Base-by-base conservation (phyloP, 1,140 invertebrate genomes). In the Drosophila leontia region DNA sequence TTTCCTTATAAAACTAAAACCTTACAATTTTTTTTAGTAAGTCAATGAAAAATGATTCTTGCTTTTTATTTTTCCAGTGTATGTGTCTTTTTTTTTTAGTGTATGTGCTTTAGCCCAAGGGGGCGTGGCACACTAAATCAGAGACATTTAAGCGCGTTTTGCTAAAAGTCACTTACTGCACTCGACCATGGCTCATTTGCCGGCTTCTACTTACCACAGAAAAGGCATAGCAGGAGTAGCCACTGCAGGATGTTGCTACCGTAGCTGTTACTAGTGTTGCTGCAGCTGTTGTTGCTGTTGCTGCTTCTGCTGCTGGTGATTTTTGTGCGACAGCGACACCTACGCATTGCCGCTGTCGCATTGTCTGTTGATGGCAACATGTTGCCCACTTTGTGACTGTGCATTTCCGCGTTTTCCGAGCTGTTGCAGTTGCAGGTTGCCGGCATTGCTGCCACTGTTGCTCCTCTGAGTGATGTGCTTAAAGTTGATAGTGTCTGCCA, bases 81-180 rank as follows among this genome's bases (percentile, higher is more conserved):
- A 35, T 3, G 32, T 13, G 17, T 23, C 13, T 7, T 44, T 57
- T 78, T 57, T 78, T 74, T 75, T 75, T 77, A 34, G 15, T 51
- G 29, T 11, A 1, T 8, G 8, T 42, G n/a, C 7, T 26, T 37
- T 29, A 41, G 23, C 17, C 39, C 59, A 6, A 4, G 13, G 26
- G 41, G 69, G 47, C 80, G 85, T 69, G 69, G 75, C 51, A 57
- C 53, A 75, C 74, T 88, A 88, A 85, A 84, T 90, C 84, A 87
- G 77, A 88, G 68, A 84, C 84, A 80, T 84, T 87, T 87, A 90
- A 87, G 78, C 85, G 85, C 74, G 82, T 90, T 87, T 90, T 80
- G 78, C 71, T 72, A 87, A 88, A 88, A 87, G 80, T 88, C 84
- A 90, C 69, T 88, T 69, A 71, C 64, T 81, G 78, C 68, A 53